Percentiles rank a stretch among this genome's conserved stretches.
Conservation (phyloP, 2,888 invertebrate genomes). For the Rhagonycha fulva region DNA sequence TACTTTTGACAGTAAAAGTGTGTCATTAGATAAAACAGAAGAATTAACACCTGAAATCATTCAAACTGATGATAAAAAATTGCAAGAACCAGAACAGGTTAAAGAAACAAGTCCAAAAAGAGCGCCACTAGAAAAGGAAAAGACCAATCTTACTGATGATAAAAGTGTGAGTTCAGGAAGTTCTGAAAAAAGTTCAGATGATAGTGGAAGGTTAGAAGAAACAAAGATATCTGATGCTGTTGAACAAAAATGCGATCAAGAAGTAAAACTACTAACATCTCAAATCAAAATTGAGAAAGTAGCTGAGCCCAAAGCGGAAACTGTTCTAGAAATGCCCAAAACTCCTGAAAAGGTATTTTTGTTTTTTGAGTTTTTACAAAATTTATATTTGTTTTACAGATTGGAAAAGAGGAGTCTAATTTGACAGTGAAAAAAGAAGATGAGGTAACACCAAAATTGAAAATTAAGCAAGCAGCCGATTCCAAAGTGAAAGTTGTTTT, state of each 20-base stretch:
- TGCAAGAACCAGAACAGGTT: not conserved
- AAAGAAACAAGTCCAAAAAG: not conserved
- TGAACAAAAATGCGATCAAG: not conserved
- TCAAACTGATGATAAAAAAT: not conserved
- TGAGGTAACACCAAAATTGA: too few relatives aligned
- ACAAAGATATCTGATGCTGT: not conserved
- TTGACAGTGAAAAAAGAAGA: not conserved
- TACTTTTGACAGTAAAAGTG: not conserved
- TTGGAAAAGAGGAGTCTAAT: not conserved
- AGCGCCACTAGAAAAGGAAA: not conserved
- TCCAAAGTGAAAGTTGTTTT: not conserved
- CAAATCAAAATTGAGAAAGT: not conserved
- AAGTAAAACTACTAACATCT: not conserved
- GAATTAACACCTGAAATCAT: not conserved
- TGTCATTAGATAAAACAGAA: not conserved
- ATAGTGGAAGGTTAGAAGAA: not conserved
- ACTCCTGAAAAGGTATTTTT: not conserved
- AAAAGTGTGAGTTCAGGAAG: not conserved
- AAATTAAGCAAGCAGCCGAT: not conserved
- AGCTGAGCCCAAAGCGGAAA: not conserved
- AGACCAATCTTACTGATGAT: not conserved
- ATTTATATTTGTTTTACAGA: not conserved
- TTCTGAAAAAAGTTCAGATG: not conserved
- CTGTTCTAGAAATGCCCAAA: not conserved
- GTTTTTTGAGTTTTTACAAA: not conserved